These are phyloP conservation scores for Heliconius aoede DNA, from an alignment of 2,888 invertebrate genomes.

Conservation along the genomic window DNA sequence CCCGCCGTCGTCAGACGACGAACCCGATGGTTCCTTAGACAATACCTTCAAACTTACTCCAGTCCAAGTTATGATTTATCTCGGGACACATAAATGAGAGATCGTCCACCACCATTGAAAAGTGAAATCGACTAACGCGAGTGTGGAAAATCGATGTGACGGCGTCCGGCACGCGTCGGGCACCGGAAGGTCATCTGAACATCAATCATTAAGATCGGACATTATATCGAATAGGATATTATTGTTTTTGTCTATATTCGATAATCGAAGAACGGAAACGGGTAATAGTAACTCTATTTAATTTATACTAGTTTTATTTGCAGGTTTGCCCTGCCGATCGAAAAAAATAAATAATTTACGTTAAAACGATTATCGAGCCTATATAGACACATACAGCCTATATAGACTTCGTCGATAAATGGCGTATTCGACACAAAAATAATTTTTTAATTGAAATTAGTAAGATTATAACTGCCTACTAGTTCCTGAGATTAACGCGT, in stretches of 20 bases:
- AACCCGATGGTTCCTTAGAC: constrained; percentile 80
- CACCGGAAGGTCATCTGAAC: constrained; percentile 64
- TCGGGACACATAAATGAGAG: constrained; percentile 55
- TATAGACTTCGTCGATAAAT: too few relatives aligned
- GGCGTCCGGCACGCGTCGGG: constrained; percentile 64
- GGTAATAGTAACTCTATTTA: constrained; percentile 7
- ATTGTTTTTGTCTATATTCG: constrained; percentile 49
- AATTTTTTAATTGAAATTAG: too few relatives aligned
- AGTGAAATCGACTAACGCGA: constrained; percentile 68
- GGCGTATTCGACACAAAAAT: too few relatives aligned
- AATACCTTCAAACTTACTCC: constrained; percentile 71
- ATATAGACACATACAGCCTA: too few relatives aligned
- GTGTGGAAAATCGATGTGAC: constrained; percentile 75
- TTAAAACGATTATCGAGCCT: not conserved
- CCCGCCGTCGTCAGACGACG: constrained; percentile 82
- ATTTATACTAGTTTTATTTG: constrained; percentile 8
- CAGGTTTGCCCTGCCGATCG: not conserved
- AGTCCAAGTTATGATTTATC: constrained; percentile 53
- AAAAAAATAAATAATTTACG: too few relatives aligned
- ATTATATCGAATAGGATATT: constrained; percentile 56
- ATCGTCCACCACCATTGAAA: constrained; percentile 65
- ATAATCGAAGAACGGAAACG: not conserved
- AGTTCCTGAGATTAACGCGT: not conserved
- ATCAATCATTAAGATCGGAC: constrained; percentile 66
- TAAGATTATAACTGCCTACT: too few relatives aligned